Evolutionary conservation across 2,888 invertebrate species (phyloP), one percentile per base, ranked within the genome.

Genomic region (Drosophila nigritarsus): DNA sequence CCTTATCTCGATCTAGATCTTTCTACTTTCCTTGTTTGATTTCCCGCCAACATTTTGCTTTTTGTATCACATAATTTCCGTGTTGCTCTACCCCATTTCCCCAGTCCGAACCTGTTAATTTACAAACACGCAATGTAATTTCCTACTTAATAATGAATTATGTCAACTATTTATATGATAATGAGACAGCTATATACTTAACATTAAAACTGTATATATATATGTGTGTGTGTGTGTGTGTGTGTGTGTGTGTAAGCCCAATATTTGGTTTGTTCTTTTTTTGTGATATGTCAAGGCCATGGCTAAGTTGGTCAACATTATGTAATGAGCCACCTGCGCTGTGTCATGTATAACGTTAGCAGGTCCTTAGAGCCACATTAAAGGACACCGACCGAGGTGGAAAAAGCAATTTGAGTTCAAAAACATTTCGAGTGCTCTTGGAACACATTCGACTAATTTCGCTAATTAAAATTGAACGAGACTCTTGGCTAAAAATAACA

Each of bases 381-480:
- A 50, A 67, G 75, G 53, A 83, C 84, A 65, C 53, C 68, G 70
- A 72, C 68, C 70, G 65, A 48, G n/a, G 15, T n/a, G 11, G 45
- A 40, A 36, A 40, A 58, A 18, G 34, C 67, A 49, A 45, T 50
- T 27, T 51, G 40, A 34, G 34, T 45, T 66, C 54, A 66, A 62
- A 42, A 74, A 62, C 53, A 62, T 63, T 69, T 67, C 34, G 59
- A 48, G 24, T 58, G 51, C 38, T 56, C 38, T 32, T 30, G 7
- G 34, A 50, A 9, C 45, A 73, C 69, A 54, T 79, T 75, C 75
- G 71, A 45, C 66, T 78, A 90, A 87, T 90, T 90, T 82, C 50
- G 63, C 72, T 90, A 86, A 88, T 88, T 90, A 89, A 88, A 90
- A 86, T 88, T 90, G 82, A 90, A 90, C 90, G 88, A 79, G 80